phyloP scores from a whole-genome alignment of 2,113 vertebrate genomes.

The Barbus barbus region DNA sequence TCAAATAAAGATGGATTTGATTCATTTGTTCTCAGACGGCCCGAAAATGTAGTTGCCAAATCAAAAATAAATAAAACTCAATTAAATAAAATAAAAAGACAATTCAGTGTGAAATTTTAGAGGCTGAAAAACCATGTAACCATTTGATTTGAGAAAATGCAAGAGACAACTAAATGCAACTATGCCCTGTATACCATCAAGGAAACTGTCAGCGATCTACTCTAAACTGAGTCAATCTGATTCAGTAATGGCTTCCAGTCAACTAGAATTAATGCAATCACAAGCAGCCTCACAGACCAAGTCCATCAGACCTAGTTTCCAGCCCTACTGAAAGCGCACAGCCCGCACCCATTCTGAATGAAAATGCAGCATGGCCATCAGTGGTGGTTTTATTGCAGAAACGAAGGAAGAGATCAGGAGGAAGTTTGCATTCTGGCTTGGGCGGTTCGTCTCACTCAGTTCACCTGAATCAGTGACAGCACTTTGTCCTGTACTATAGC shows the following conservation, averaged over 20 bases:
- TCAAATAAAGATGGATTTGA: no score
- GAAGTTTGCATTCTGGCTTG: no score
- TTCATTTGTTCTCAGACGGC: no score
- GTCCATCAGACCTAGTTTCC: background rate
- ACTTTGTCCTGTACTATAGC: constrained; percentile 98
- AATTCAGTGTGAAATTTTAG: background rate
- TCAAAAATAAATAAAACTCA: no score
- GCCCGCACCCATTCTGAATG: background rate
- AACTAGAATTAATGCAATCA: background rate
- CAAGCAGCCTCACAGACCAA: background rate
- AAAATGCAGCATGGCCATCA: background rate
- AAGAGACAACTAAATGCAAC: background rate
- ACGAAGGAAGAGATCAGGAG: no score
- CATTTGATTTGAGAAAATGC: background rate
- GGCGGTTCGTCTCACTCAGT: background rate
- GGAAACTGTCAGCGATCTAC: background rate
- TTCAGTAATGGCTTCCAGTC: background rate
- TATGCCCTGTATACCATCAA: background rate
- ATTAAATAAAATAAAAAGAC: no score
- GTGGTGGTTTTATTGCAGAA: background rate
- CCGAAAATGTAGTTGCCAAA: no score
- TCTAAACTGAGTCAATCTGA: background rate
- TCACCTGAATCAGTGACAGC: constrained; percentile 92
- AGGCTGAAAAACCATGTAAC: background rate
- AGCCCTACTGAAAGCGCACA: background rate